Base-by-base conservation (phyloP, 53 echinoderm and acorn worm genomes). In the Temnopleurus reevesii region DNA sequence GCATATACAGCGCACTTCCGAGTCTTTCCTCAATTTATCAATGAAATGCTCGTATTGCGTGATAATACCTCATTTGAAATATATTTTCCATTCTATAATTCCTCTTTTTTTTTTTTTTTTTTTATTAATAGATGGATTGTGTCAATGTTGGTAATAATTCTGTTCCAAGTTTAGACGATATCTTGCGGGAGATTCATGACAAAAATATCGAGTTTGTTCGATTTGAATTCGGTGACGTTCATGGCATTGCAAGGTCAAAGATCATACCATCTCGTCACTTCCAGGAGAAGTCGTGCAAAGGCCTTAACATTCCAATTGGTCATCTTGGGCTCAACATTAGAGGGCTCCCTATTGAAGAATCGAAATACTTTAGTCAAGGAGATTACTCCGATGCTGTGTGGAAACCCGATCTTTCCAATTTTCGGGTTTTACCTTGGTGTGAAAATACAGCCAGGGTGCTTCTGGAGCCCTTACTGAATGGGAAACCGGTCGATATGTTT, bases 401-500 rank as follows among this genome's bases (percentile, higher is more conserved):
- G 92, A 41, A 91, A 10, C 92, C 96, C 12, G 94, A 96, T 46
- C 63, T 94, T 12, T 65, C 77, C 18, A 94, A 92, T 15, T 96
- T 92, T 86, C 76, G 90, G 35, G 77, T 86, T 27, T 41, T 96
- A 36, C 96, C 96, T 5, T 96, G 96, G 96, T 92, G 80, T 24
- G 35, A 65, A 12, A 76, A 92, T 30, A 96, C 96, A 38, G 96
- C 92, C 38, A 49, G 86, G 30, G 91, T 96, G 57, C 64, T 96
- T 59, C 81, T 81, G 12, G 94, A 96, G 25, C 92, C 96, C 1
- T 49, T 53, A 2, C 35, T 87, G 49, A 35, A 66, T 9, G 88
- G 88, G 9, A 47, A 34, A 33, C 87, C 93, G 21, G 85, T 92
- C 13, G 9, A 90, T 19, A 44, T 86, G 4, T 92, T 63, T 81